Conservation (phyloP, 2,113 vertebrate species). For the Gambusia holbrooki region DNA sequence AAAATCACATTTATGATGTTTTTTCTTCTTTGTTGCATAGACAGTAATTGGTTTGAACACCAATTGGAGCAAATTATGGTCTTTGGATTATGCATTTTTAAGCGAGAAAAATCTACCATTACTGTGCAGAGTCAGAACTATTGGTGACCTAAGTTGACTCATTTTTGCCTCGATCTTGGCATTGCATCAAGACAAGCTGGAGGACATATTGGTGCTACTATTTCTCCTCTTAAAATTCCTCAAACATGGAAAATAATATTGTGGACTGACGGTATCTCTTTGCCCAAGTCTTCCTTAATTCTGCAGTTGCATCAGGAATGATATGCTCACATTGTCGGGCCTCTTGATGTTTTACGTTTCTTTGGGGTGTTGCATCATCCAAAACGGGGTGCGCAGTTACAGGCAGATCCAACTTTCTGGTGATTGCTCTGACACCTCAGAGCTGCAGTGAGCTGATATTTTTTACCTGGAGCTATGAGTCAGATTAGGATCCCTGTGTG, state of each 20-base stretch:
- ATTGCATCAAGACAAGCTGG: neutral
- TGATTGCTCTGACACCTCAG: conserved; percentile 65
- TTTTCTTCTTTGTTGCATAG: conserved; percentile 19
- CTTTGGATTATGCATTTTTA: conserved; percentile 2
- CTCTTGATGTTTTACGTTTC: conserved; percentile 37
- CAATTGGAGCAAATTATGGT: conserved; percentile 4
- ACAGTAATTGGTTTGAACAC: conserved; percentile 32
- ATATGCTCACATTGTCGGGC: conserved; percentile 16
- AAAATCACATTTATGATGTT: conserved; percentile 23
- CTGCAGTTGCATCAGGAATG: conserved; percentile 38
- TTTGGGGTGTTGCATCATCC: conserved; percentile 56
- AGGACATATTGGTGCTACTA: neutral
- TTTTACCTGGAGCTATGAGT: conserved; percentile 69
- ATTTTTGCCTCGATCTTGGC: neutral
- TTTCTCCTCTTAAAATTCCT: neutral
- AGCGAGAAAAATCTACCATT: neutral
- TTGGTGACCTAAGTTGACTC: conserved; percentile 29
- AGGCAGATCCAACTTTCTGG: conserved; percentile 47
- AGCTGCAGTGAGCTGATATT: conserved; percentile 70
- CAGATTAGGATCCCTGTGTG: conserved; percentile 46
- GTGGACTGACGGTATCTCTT: neutral
- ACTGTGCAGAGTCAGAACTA: conserved; percentile 43
- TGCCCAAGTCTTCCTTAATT: conserved; percentile 22
- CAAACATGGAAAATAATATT: conserved; percentile 12
- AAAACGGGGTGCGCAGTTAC: conserved; percentile 39